Base-by-base conservation (phyloP, 2,113 vertebrate genomes). In the Istiophorus platypterus region DNA sequence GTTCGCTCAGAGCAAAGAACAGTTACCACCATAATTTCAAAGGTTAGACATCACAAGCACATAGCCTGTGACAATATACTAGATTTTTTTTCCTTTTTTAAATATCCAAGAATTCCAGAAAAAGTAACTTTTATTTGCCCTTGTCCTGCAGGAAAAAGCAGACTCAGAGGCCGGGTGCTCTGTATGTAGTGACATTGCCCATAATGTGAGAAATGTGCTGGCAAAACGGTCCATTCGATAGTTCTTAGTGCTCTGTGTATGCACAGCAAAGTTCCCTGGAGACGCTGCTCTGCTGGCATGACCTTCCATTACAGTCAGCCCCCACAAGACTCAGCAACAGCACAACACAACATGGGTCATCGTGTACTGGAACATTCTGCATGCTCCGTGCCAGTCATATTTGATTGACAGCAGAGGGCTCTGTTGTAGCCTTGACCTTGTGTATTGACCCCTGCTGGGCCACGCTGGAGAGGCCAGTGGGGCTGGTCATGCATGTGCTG, bases 121-220 rank as follows among this genome's bases (percentile, higher is more conserved):
- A 82, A 85, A 67, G 85, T 85, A 72, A 62, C 29, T 71, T 75
- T 54, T 37, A 75, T 65, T 59, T 83, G 65, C 51, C 76, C 37
- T 76, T 20, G 37, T 68, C 56, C 57, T 57, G 76, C 51, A 72
- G 51, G 41, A 54, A 72, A 67, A 81, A 45, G 54, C 45, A 24
- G 62, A 70, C 75, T 84, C 80, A 80, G 82, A 78, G 79, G 75
- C 75, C 31, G 84, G 77, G 5, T 59, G 37, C 49, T 62, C 58
- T 66, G 18, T 68, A 65, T 39, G 51, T 27, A 64, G 41, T 52
- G 65, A 73, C 80, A 82, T 68, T 45, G 70, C 29, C 80, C 12
- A 10, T 76, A 82, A 81, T 67, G 78, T 76, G 49, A 81, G 24
- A 27, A 54, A 42, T n/a, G 62, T 58, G 41, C 24, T 37, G 24